Percentiles rank a stretch among this genome's conserved stretches.
Conservation (phyloP, 2,888 invertebrate species). For the Melieria picta region DNA sequence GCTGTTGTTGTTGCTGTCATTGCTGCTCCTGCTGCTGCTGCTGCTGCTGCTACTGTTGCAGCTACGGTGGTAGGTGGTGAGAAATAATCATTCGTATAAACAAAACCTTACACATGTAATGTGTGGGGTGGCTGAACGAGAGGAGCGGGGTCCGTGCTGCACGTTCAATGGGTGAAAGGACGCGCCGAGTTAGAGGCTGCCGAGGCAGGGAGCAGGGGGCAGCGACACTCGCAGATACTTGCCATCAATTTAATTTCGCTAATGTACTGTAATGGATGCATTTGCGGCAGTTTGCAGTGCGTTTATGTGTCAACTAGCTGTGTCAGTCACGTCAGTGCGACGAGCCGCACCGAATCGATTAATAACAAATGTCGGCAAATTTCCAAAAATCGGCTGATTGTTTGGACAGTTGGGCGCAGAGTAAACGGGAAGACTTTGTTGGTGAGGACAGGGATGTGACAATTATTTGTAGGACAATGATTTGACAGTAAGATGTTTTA, state of each 20-base stretch:
- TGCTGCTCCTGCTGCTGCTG: conserved; percentile 7
- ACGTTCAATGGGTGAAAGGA: background rate
- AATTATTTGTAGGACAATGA: too few relatives aligned
- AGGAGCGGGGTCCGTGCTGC: too few relatives aligned
- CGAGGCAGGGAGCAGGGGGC: background rate
- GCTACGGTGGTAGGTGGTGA: conserved; percentile 39
- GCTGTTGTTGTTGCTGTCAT: conserved; percentile 10
- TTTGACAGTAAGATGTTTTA: too few relatives aligned
- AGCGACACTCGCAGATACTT: conserved; percentile 19
- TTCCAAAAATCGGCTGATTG: background rate
- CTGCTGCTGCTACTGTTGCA: background rate
- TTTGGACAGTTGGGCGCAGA: background rate
- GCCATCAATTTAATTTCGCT: conserved; percentile 61
- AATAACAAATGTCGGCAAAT: too few relatives aligned
- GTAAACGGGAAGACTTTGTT: background rate
- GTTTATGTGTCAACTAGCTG: background rate
- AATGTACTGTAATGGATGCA: conserved; percentile 59
- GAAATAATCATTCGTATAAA: conserved; percentile 26
- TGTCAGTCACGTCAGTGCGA: too few relatives aligned
- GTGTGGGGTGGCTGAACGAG: background rate
- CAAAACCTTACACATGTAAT: conserved; percentile 5
- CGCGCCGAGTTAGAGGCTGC: background rate
- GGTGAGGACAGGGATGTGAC: background rate
- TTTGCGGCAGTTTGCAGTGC: conserved; percentile 16
- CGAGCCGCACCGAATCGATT: too few relatives aligned